These are phyloP conservation scores for Sebastes itinus DNA, from an alignment of 2,797 vertebrate species.

Conservation along the genomic window DNA sequence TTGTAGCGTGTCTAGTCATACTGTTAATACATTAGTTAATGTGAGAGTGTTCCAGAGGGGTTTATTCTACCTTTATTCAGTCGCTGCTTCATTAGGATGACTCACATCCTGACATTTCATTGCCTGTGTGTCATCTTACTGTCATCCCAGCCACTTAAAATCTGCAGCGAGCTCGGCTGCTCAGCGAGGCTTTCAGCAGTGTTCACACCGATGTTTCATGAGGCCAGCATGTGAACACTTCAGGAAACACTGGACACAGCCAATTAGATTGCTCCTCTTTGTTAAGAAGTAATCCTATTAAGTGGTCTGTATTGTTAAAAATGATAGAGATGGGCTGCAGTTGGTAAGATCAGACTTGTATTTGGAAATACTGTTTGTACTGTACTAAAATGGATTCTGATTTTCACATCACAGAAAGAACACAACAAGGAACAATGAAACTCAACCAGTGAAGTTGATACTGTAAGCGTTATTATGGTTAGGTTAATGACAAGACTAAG, in stretches of 20 bases:
- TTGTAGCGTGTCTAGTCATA: conserved; percentile 52
- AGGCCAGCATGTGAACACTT: conserved; percentile 2
- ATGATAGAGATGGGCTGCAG: neutral
- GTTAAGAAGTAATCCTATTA: neutral
- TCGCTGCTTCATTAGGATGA: conserved; percentile 52
- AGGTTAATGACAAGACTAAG: neutral
- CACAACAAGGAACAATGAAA: neutral
- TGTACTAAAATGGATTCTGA: neutral
- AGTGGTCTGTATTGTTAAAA: neutral
- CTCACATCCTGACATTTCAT: conserved; percentile 62
- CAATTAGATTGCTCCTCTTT: conserved; percentile 8
- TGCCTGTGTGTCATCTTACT: conserved; percentile 44
- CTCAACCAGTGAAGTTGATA: neutral
- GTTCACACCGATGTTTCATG: neutral
- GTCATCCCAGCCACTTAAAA: conserved; percentile 51
- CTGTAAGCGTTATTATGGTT: neutral
- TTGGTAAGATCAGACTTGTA: neutral
- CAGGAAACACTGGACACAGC: conserved; percentile 5
- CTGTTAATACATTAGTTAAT: conserved; percentile 45
- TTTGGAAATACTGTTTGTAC: neutral
- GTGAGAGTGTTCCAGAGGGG: conserved; percentile 36
- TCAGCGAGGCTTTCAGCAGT: conserved; percentile 10
- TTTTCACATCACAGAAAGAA: neutral
- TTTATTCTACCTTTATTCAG: conserved; percentile 51
- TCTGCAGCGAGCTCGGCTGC: conserved; percentile 8